Base-by-base conservation (phyloP, 2,888 invertebrate species). In the Drepanosiphum platanoidis region DNA sequence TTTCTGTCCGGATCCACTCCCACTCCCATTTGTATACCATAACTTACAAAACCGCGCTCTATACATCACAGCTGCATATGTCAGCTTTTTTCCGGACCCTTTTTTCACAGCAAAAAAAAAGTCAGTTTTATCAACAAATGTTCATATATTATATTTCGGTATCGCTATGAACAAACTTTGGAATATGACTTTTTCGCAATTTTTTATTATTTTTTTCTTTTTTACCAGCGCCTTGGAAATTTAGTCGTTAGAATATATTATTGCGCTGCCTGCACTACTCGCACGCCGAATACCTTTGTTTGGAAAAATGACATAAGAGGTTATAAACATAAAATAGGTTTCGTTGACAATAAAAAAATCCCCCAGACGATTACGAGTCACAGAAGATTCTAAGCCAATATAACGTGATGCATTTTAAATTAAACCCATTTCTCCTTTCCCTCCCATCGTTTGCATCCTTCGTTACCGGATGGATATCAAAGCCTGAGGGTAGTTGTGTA, bases 321-420 rank as follows among this genome's bases (percentile, higher is more conserved):
- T 22, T 34, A 32, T 75, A 74, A 61, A 64, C 39, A 75, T 39
- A 39, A 83, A 74, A 64, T 66, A 18, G 34, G 42, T 64, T 83
- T 46, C 22, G 8, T 8, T 36, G 39, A 32, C 15, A 36, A 64
- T 61, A 61, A 82, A 74, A 70, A 71, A 36, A 18, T 30, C 34
- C 27, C 32, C 52, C 8, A 13, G 68, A 79, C 68, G 68, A 42
- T 52, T 68, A 4, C 34, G 52, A 70, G 52, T 80, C 34, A 9
- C 36, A 52, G 8, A 80, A 80, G 34, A 70, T 70, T 66, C 32
- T 79, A 18, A 82, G 32, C 72, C 72, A 42, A 82, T 82, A 74
- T 72, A 66, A 83, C 75, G 72, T 46, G 72, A 74, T 74, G 84
- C 68, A 68, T 77, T 75, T 83, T 74, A 83, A 83, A 83, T 83